These are phyloP conservation scores for Alouatta caraya DNA, from an alignment of 2,797 vertebrate genomes.

Conservation along the genomic window DNA sequence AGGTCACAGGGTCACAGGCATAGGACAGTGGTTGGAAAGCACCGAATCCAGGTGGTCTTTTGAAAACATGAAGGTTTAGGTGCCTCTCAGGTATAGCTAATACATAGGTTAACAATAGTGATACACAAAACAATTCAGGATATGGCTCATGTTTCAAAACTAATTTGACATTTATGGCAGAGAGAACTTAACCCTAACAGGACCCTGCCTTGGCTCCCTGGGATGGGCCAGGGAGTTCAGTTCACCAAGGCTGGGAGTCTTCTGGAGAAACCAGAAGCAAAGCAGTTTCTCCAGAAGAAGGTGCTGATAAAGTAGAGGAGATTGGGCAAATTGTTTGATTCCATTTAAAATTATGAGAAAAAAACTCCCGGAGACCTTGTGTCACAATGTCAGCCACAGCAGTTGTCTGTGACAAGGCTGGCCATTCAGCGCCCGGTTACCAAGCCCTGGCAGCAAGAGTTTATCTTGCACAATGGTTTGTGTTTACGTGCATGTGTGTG, in stretches of 20 bases:
- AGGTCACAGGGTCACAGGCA: background rate
- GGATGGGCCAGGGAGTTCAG: no score
- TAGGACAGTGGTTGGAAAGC: background rate
- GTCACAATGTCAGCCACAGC: background rate
- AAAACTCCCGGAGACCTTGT: background rate
- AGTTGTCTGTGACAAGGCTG: background rate
- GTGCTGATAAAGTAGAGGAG: background rate
- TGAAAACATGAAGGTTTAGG: background rate
- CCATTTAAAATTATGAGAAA: background rate
- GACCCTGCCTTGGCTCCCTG: background rate
- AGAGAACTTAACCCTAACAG: background rate
- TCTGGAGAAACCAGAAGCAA: background rate
- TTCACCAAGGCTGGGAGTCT: background rate
- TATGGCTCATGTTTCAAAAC: background rate
- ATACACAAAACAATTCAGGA: background rate
- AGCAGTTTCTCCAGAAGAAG: background rate
- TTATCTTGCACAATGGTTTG: background rate
- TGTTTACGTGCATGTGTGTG: background rate
- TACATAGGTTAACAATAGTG: background rate
- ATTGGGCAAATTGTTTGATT: background rate
- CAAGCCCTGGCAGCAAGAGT: background rate
- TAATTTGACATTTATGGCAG: background rate
- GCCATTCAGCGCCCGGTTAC: background rate
- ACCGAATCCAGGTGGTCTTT: background rate
- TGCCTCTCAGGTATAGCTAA: background rate